A percentile compares a stretch with the other conserved stretches of the same genome.
Conservation (phyloP, 2,797 vertebrate species). For the Lepus townsendii region DNA sequence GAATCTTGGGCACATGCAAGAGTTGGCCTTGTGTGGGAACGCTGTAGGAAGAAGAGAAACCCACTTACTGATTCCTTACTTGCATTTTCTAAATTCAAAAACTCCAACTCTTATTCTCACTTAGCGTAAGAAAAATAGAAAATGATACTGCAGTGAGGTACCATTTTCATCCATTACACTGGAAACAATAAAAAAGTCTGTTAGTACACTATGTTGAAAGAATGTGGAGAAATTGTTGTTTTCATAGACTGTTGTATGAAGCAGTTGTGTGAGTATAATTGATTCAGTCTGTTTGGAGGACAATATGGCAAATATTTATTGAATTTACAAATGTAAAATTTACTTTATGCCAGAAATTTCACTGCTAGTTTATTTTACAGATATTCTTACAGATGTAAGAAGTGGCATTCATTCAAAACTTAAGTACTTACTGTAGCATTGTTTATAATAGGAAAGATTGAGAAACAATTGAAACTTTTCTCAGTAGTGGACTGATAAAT, state of each 20-base stretch:
- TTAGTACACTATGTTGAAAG: background rate
- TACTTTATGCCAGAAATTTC: background rate
- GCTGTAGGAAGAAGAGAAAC: background rate
- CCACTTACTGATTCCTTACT: background rate
- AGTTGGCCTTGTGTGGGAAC: background rate
- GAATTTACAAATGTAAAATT: slow-evolving; percentile 12
- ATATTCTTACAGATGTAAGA: background rate
- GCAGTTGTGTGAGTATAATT: background rate
- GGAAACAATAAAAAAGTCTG: background rate
- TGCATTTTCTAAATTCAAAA: background rate
- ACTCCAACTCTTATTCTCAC: background rate
- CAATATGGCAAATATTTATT: slow-evolving; percentile 31
- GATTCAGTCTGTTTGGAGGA: background rate
- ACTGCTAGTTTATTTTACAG: background rate
- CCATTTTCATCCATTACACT: background rate
- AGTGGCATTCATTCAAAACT: background rate
- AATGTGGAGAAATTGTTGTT: background rate
- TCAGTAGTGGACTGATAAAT: background rate
- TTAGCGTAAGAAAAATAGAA: background rate
- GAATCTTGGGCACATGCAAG: background rate
- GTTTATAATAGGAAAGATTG: background rate
- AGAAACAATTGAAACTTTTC: background rate
- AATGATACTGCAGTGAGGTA: background rate
- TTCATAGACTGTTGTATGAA: background rate
- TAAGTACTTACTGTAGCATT: background rate